These are phyloP conservation scores for Prionchulus punctatus DNA, from an alignment of 2,888 invertebrate genomes.

Conservation along the genomic window DNA sequence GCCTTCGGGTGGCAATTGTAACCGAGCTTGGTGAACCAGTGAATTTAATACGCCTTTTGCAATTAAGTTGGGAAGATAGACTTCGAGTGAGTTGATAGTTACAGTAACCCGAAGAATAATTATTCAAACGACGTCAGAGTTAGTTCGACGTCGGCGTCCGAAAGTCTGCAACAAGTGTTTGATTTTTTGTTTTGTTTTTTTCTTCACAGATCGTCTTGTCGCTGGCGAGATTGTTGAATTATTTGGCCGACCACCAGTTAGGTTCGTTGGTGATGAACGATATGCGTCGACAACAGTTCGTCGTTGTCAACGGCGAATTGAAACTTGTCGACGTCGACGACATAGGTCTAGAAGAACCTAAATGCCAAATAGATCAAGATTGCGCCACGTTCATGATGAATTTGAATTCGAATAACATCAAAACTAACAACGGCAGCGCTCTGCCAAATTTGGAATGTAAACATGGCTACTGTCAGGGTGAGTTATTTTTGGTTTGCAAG, in stretches of 20 bases:
- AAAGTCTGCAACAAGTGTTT: conserved; percentile 41
- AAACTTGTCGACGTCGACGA: conserved; percentile 41
- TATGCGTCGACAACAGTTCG: conserved; percentile 36
- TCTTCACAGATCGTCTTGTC: conserved; percentile 9
- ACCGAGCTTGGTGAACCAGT: conserved; percentile 39
- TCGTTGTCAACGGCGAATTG: conserved; percentile 35
- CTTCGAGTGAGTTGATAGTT: conserved; percentile 37
- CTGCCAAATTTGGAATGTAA: not conserved
- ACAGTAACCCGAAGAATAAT: too few species aligned
- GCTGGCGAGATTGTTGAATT: not conserved
- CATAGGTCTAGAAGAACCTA: conserved; percentile 32
- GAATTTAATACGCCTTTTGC: conserved; percentile 37
- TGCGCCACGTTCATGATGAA: conserved; percentile 14
- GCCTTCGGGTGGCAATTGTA: conserved; percentile 29
- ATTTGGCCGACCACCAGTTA: not conserved
- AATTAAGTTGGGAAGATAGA: conserved; percentile 40
- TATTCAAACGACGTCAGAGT: too few species aligned
- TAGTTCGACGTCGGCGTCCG: too few species aligned
- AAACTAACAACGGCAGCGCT: too few species aligned
- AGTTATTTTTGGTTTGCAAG: not conserved
- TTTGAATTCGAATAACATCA: too few species aligned
- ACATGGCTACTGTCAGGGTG: not conserved
- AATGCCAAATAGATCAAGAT: conserved; percentile 20
- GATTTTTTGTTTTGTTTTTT: conserved; percentile 8
- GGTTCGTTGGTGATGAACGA: conserved; percentile 1